Evolutionary conservation across 2,888 invertebrate species (phyloP), one percentile per base, ranked within the genome.

Genomic region (Drosophila atripex): DNA sequence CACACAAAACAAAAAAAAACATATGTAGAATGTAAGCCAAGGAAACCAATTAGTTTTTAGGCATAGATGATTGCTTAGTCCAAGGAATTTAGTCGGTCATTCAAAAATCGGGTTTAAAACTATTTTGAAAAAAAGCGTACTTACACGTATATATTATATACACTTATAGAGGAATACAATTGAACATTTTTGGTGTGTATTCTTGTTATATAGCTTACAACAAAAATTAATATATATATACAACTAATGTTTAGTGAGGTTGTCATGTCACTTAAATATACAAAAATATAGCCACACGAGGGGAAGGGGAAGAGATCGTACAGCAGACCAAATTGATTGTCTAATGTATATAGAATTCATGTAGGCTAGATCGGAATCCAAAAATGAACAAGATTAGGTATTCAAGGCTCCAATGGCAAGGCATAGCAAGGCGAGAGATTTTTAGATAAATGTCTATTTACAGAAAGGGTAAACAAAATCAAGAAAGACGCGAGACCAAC

Each of bases 211-310:
- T 74, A 78, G 60, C 60, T 61, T 61, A 61, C 60, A 61, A 23
- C 21, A 23, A 23, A 63, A 65, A 73, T 69, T 64, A 38, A 55
- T 38, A 73, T 39, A 46, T 59, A 76, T 70, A 75, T 41, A 41
- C 18, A 61, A 60, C 79, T 85, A 78, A 87, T 85, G 87, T 82
- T 83, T 82, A 85, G 82, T 73, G 88, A 83, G 82, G 82, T 83
- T 83, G 82, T 83, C 82, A 82, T 85, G 72, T 80, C 85, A 78
- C 78, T 84, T 64, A 83, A 75, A 53, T 65, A 72, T 80, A 54
- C 30, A 68, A 52, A 70, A 63, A 72, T 80, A 54, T 71, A 83
- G 84, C 63, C 68, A 14, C 52, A 12, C 32, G 18, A 52, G 12
- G 14, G 9, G 59, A 30, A n/a, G n/a, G n/a, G n/a, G 54, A 16